phyloP scores from a whole-genome alignment of 23 tunicate species.

The Phallusia fumigata region DNA sequence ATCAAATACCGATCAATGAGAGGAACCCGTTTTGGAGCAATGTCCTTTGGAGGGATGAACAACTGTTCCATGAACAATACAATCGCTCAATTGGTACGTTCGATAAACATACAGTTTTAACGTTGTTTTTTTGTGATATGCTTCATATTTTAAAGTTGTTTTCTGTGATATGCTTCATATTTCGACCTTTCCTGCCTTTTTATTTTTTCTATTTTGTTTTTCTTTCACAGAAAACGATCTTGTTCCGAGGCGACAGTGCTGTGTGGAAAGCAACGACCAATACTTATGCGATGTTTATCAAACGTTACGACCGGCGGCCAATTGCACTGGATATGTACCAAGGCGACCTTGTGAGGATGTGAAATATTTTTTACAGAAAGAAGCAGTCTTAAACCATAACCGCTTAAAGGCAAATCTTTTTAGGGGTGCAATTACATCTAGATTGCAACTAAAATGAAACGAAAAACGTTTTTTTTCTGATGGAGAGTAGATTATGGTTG shows the following conservation, averaged over 20 bases:
- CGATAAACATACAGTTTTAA: no score
- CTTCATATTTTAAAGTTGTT: no score
- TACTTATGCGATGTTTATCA: conserved; percentile 6
- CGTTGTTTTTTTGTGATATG: no score
- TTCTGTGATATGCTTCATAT: no score
- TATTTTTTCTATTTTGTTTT: no score
- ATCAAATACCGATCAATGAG: conserved; percentile 11
- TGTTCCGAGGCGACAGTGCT: conserved; percentile 36
- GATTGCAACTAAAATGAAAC: no score
- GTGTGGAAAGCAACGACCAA: conserved; percentile 19
- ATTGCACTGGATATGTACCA: conserved; percentile 19
- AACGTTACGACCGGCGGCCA: conserved; percentile 25
- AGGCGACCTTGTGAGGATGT: neutral
- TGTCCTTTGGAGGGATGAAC: neutral
- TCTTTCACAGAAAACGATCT: conserved; percentile 29
- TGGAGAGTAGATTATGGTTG: no score
- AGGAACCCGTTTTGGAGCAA: neutral
- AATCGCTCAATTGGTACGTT: neutral
- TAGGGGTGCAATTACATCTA: no score
- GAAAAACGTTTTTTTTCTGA: no score
- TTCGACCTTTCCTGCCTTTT: no score
- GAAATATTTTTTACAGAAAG: neutral
- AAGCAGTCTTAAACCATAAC: no score
- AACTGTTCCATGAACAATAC: neutral
- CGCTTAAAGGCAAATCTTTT: no score